Evolutionary conservation across 2,113 vertebrate genomes (phyloP), one percentile per base, ranked within the genome.

Genomic region (Podiceps cristatus): DNA sequence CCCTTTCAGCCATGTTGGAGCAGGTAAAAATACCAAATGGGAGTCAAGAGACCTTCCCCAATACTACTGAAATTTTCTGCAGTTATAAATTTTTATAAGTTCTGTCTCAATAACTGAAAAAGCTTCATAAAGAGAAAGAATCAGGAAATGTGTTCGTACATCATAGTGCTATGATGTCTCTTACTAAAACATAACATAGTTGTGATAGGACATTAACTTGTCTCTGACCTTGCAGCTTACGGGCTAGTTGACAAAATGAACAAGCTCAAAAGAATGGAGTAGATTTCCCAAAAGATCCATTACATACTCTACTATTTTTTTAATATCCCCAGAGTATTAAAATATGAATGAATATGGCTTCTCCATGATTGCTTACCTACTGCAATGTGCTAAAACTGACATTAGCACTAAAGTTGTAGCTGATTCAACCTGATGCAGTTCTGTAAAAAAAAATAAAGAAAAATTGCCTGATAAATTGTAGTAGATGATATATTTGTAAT

Each of bases 71-170:
- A 77, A 35, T 91, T 74, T 84, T 55, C 64, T 66, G 18, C n/a
- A 77, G 59, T 18, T 67, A 40, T 93, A 95, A 74, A 75, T 94
- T 82, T 94, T 96, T 75, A 18, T 78, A 82, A 72, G 17, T 60
- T 81, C 79, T 81, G 29, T 40, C 35, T 86, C 56, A 67, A 31
- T 58, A 81, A 67, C 52, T 72, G 17, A 40, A 71, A 78, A 86
- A 85, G 8, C 47, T 84, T 94, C 52, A 56, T 68, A 56, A 93
- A 85, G 31, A 66, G 22, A 73, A 80, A 53, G 42, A 92, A 69
- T 58, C 18, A n/a, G 50, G 16, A 86, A 88, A 88, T 44, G 24
- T 59, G 71, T 88, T 90, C 49, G 79, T 80, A 59, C 42, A 74
- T 74, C 56, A 74, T 7, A 63, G 37, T 80, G 7, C 19, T 80